Evolutionary conservation across 2,797 vertebrate genomes (phyloP).

Genomic region (Sebastes vulpes): DNA sequence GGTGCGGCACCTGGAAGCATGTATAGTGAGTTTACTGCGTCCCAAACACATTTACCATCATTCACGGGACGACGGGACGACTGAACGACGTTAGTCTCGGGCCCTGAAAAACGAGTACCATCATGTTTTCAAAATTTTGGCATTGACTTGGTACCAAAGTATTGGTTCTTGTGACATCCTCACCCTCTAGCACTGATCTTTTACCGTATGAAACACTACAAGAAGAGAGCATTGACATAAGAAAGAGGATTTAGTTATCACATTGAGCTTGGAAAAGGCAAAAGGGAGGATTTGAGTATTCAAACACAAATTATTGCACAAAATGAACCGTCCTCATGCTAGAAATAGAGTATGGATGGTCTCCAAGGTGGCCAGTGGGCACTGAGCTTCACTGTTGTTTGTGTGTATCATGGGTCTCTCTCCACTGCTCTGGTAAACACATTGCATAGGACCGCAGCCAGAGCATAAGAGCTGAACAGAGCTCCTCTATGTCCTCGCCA

Average conservation of each 20-base stretch:
- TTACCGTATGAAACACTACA: background rate
- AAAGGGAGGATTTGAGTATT: background rate
- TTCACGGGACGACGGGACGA: no score
- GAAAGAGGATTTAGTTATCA: background rate
- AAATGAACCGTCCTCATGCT: slow-evolving; percentile 36
- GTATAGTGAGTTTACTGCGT: no score
- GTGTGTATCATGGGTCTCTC: slow-evolving; percentile 68
- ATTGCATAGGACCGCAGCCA: slow-evolving; percentile 79
- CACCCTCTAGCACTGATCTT: background rate
- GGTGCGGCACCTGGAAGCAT: no score
- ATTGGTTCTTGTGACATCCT: no score
- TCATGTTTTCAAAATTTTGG: no score
- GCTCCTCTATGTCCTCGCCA: slow-evolving; percentile 74
- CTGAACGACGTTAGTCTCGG: no score
- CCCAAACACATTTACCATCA: no score
- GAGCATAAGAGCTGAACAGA: slow-evolving; percentile 79
- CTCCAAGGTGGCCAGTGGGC: slow-evolving; percentile 74
- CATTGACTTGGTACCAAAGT: no score
- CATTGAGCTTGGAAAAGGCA: background rate
- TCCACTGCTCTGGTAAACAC: slow-evolving; percentile 77
- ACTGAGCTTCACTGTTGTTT: slow-evolving; percentile 70
- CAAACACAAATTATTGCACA: slow-evolving; percentile 13
- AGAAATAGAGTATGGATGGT: slow-evolving; percentile 67
- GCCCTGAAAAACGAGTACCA: no score
- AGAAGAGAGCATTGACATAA: background rate